These are phyloP conservation scores for Taphrorychus bicolor DNA, from an alignment of 2,888 invertebrate species.

Conservation along the genomic window DNA sequence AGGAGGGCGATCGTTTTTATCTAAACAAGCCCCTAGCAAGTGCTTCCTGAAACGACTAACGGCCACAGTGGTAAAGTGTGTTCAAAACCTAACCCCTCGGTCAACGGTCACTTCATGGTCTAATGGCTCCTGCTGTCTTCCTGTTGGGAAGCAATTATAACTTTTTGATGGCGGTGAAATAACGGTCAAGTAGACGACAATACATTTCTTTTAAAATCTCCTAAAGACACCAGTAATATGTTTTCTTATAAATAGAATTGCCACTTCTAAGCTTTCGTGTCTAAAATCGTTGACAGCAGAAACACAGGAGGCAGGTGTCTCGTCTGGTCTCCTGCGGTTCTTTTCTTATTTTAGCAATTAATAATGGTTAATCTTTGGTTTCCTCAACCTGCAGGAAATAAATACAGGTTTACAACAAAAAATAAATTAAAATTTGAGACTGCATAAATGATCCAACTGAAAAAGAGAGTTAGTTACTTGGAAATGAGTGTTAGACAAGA, in stretches of 20 bases:
- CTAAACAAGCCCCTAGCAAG: neutral
- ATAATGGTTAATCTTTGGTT: too few species aligned
- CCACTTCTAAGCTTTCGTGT: neutral
- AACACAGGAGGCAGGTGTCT: neutral
- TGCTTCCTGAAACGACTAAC: neutral
- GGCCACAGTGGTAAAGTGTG: neutral
- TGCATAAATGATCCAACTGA: too few species aligned
- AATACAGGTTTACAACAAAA: too few species aligned
- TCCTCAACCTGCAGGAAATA: too few species aligned
- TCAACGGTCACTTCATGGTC: slow-evolving; percentile 2
- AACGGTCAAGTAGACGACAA: neutral
- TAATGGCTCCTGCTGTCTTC: neutral
- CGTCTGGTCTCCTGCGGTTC: neutral
- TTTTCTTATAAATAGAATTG: neutral
- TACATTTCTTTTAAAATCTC: neutral
- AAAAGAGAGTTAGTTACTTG: too few species aligned
- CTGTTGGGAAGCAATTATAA: neutral
- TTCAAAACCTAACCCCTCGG: neutral
- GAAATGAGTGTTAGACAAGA: too few species aligned
- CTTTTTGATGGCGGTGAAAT: neutral
- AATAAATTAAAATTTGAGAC: too few species aligned
- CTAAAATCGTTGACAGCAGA: neutral
- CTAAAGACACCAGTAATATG: too few species aligned
- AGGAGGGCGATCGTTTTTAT: too few species aligned
- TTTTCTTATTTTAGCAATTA: neutral